Conservation (phyloP, 2,113 vertebrate species). For the Trochalopteron elliotii region DNA sequence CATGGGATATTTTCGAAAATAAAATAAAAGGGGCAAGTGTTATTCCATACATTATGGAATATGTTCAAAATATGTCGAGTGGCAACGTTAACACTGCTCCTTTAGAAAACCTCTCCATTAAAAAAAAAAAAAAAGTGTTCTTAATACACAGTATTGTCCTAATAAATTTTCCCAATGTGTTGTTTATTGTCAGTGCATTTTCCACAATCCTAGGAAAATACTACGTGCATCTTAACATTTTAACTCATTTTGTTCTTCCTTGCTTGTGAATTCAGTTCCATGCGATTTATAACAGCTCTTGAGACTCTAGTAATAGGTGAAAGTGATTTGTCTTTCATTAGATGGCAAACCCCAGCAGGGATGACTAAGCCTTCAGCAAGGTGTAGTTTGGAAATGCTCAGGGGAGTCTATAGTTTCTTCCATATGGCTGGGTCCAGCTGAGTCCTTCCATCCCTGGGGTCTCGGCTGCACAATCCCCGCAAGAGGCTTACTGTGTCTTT, state of each 20-base stretch:
- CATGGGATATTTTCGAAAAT: not conserved
- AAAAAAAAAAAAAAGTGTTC: not conserved
- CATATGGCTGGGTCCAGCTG: conserved; percentile 46
- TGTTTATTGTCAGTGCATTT: not conserved
- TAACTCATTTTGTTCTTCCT: not conserved
- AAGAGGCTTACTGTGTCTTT: not conserved
- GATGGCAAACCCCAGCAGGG: not conserved
- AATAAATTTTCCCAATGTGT: not conserved
- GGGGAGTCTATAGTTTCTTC: conserved; percentile 27
- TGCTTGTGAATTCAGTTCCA: not conserved
- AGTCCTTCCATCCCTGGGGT: conserved; percentile 29
- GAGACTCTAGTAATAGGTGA: not conserved
- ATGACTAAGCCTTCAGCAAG: conserved; percentile 38
- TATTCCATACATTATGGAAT: not conserved
- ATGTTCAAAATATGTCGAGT: not conserved
- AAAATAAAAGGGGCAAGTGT: not conserved
- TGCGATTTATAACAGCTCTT: not conserved
- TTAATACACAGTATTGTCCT: not conserved
- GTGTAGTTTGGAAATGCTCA: conserved; percentile 31
- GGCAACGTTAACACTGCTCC: not conserved
- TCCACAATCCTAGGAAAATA: not conserved
- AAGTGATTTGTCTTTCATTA: conserved; percentile 30
- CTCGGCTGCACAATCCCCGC: not conserved
- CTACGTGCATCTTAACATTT: not conserved
- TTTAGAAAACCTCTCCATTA: not conserved